phyloP scores from a whole-genome alignment of 2,113 vertebrate genomes.

The Eulacestoma nigropectus region DNA sequence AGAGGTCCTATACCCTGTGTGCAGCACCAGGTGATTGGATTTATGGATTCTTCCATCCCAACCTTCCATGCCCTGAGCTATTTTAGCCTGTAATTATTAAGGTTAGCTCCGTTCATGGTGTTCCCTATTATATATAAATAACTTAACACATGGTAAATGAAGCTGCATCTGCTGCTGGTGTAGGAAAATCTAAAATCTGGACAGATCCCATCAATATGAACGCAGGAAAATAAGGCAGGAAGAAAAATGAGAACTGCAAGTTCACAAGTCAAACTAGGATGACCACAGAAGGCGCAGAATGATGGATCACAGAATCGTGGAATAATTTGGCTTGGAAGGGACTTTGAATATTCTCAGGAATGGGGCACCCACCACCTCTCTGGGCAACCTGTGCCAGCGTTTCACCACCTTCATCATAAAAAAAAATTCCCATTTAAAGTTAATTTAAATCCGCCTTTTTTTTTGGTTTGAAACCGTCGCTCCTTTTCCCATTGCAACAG shows the following conservation, averaged over 20 bases:
- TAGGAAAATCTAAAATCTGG: neutral
- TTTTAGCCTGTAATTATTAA: neutral
- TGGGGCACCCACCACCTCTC: too few relatives aligned
- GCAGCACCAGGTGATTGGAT: neutral
- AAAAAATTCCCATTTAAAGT: neutral
- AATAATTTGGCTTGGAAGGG: neutral
- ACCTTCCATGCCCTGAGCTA: neutral
- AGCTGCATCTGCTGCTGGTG: neutral
- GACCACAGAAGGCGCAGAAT: neutral
- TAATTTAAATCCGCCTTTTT: neutral
- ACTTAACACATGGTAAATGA: neutral
- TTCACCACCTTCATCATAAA: neutral
- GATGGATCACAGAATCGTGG: neutral
- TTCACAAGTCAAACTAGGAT: neutral
- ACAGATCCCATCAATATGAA: neutral
- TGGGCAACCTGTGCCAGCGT: neutral
- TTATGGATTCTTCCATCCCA: neutral
- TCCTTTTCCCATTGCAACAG: neutral
- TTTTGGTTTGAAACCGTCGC: neutral
- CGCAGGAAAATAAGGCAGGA: neutral
- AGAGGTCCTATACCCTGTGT: rapidly evolving
- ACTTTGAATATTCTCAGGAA: neutral
- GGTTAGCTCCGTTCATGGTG: neutral
- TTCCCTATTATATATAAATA: rapidly evolving
- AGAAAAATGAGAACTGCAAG: neutral